Evolutionary conservation across 2,888 invertebrate species (phyloP).

Genomic region (Nomada hirtipes): DNA sequence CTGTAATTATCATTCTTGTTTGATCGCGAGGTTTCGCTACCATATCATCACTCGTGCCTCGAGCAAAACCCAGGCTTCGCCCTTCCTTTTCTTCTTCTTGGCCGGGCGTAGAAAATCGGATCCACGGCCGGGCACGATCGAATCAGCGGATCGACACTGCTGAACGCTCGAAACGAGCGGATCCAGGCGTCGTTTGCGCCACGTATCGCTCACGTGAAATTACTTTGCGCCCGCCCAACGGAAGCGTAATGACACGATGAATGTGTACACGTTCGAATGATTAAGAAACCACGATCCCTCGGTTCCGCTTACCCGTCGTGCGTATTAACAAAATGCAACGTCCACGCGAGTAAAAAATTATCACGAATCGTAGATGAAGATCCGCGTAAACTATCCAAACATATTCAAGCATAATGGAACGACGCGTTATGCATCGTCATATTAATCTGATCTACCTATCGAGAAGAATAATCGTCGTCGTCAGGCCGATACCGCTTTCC

Average conservation of each 20-base stretch:
- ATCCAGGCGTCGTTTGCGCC: constrained; percentile 18
- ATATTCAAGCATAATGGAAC: background rate
- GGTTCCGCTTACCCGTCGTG: too few species aligned
- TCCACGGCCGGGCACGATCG: background rate
- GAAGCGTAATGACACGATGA: constrained; percentile 43
- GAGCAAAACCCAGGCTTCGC: background rate
- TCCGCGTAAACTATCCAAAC: background rate
- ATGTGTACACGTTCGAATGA: constrained; percentile 37
- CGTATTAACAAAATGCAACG: background rate
- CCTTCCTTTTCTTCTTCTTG: background rate
- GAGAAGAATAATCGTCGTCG: constrained; percentile 28
- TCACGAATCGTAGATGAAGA: background rate
- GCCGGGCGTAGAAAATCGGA: constrained; percentile 29
- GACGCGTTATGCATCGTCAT: background rate
- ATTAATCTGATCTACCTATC: constrained; percentile 11
- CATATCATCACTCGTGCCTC: constrained; percentile 44
- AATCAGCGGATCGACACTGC: background rate
- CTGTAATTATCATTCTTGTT: constrained; percentile 62
- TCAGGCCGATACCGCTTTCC: constrained; percentile 8
- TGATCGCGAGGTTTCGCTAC: constrained; percentile 37
- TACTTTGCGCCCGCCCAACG: constrained; percentile 22
- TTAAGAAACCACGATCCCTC: constrained; percentile 34
- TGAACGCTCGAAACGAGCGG: background rate
- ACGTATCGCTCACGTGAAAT: constrained; percentile 19
- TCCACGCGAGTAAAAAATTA: background rate